Evolutionary conservation across 2,797 vertebrate genomes (phyloP).

Genomic region (Oophaga sylvatica): DNA sequence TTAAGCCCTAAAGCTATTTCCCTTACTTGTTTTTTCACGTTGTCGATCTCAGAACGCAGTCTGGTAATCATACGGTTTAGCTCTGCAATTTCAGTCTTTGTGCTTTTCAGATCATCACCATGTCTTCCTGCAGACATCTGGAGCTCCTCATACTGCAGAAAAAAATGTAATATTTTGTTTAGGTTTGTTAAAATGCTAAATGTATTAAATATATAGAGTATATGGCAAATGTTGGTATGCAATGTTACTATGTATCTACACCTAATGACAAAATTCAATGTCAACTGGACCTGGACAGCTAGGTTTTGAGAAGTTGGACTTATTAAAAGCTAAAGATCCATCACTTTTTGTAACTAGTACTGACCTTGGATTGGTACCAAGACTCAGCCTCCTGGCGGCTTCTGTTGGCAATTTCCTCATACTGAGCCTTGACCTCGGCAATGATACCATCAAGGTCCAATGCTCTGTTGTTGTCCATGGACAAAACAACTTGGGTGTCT

Average conservation of each 20-base stretch:
- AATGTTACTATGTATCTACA: neutral
- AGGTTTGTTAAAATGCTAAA: no score
- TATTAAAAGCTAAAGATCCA: neutral
- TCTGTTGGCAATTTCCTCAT: slow-evolving; percentile 83
- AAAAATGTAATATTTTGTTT: neutral
- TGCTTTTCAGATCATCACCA: slow-evolving; percentile 75
- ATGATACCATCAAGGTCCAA: slow-evolving; percentile 85
- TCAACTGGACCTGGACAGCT: neutral
- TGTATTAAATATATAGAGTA: neutral
- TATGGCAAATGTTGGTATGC: neutral
- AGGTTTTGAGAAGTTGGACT: neutral
- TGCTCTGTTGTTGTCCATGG: slow-evolving; percentile 87
- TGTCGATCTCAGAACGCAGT: slow-evolving; percentile 76
- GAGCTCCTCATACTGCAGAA: slow-evolving; percentile 77
- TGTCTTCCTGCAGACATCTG: slow-evolving; percentile 70
- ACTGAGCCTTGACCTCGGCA: slow-evolving; percentile 83
- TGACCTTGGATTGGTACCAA: slow-evolving; percentile 73
- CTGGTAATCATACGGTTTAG: slow-evolving; percentile 73
- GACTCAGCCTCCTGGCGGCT: slow-evolving; percentile 68
- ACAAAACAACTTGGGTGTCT: slow-evolving; percentile 85
- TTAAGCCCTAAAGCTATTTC: slow-evolving; percentile 29
- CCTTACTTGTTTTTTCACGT: slow-evolving; percentile 77
- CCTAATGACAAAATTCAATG: neutral
- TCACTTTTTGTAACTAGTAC: neutral
- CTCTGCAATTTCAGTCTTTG: slow-evolving; percentile 80